Evolutionary conservation across 2,888 invertebrate species (phyloP).

Genomic region (Selenia dentaria): DNA sequence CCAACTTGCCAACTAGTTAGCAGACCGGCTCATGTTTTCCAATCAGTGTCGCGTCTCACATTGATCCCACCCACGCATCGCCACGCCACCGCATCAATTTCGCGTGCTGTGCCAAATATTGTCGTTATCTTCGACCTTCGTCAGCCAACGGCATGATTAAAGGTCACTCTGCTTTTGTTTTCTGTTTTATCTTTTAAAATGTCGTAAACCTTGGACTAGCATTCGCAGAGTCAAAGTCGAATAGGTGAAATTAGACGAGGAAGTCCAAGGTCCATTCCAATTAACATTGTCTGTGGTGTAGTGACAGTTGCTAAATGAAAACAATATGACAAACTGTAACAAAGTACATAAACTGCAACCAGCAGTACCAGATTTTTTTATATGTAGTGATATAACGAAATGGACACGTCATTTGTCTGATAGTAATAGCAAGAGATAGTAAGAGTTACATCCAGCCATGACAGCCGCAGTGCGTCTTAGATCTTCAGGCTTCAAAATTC

Average conservation of each 20-base stretch:
- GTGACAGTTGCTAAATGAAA: too few species aligned
- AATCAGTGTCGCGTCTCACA: slow-evolving; percentile 6
- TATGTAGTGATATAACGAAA: too few species aligned
- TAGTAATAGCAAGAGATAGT: too few species aligned
- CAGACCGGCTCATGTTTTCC: slow-evolving; percentile 3
- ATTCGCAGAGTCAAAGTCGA: slow-evolving; percentile 11
- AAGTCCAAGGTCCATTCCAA: too few species aligned
- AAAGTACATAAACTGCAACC: too few species aligned
- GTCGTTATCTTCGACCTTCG: slow-evolving; percentile 29
- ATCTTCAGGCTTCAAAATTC: too few species aligned
- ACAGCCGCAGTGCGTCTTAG: too few species aligned
- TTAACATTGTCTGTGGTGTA: too few species aligned
- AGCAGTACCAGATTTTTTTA: too few species aligned
- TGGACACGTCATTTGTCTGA: too few species aligned
- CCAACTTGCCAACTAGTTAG: slow-evolving; percentile 13
- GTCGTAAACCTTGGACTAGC: slow-evolving; percentile 28
- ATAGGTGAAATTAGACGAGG: slow-evolving; percentile 14
- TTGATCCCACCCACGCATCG: slow-evolving; percentile 5
- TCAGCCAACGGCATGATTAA: slow-evolving; percentile 16
- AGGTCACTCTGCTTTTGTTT: slow-evolving; percentile 27
- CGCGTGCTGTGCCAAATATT: slow-evolving; percentile 32
- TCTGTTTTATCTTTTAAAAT: slow-evolving; percentile 21
- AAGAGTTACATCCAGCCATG: too few species aligned
- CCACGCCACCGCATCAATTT: slow-evolving; percentile 16
- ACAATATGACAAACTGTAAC: too few species aligned